Evolutionary conservation across 2,113 vertebrate species (phyloP), one percentile per base, ranked within the genome.

Genomic region (Pterocles gutturalis): DNA sequence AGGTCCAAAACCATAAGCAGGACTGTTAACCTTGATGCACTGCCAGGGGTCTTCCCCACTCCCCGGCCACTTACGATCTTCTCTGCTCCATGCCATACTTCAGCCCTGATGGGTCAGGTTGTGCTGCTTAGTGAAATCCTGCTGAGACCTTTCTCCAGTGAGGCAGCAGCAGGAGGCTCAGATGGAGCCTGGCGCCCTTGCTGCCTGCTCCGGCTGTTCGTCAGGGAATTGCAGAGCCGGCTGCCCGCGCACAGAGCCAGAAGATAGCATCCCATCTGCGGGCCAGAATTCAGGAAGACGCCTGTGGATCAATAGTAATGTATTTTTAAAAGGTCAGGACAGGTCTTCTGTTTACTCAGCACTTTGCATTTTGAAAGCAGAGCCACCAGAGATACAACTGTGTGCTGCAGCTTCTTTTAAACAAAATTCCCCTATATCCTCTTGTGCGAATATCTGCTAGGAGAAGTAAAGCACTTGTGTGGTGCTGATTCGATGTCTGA

Each of bases 211-310:
- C 2, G 1, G 43, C 11, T 33, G 14, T 19, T 58, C n/a, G 17
- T 5, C 49, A 22, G 11, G 58, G 53, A 82, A 46, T 8, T 36
- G 49, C 5, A 10, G 65, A 34, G 7, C 65, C 58, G 61, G 14
- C 33, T 64, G 53, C 31, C 19, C 0, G 0, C 2, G 1, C 24
- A 10, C 9, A 3, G 0, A 0, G 0, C 4, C 2, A 0, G 41
- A 65, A 61, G 18, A 65, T 14, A 64, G 8, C 5, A 2, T 73
- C 64, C 33, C 75, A 49, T 12, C 67, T 75, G 51, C 24, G 2
- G 70, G 38, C 28, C 55, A 67, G 62, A 82, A 65, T 31, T 72
- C 58, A 36, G 62, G 43, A 83, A 26, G 26, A 81, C 84, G 12
- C 62, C 34, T 10, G 3, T 2, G 7, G 28, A 57, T 76, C 15